Conservation (phyloP, 1,140 invertebrate species). For the Drosophila melanogaster region DNA sequence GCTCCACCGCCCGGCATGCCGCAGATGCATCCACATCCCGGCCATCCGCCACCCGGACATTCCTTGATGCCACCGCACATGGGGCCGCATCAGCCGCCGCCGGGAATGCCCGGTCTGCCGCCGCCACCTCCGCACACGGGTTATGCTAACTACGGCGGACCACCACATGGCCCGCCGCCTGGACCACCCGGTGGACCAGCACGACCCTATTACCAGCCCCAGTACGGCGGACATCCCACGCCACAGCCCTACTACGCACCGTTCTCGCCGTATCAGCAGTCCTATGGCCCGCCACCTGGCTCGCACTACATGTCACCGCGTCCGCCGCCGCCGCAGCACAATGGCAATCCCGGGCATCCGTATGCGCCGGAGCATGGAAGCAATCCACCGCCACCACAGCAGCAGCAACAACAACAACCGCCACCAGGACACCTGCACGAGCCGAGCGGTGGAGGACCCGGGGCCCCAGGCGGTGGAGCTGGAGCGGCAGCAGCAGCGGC, state of each 20-base stretch:
- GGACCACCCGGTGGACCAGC: slow-evolving; percentile 86
- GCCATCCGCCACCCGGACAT: slow-evolving; percentile 75
- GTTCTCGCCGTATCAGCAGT: slow-evolving; percentile 87
- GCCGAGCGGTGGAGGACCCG: slow-evolving; percentile 6
- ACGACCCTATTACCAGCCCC: slow-evolving; percentile 88
- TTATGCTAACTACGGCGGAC: slow-evolving; percentile 78
- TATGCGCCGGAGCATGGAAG: slow-evolving; percentile 53
- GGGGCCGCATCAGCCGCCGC: slow-evolving; percentile 80
- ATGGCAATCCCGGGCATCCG: slow-evolving; percentile 38
- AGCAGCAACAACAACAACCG: slow-evolving; percentile 30
- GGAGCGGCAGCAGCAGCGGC: neutral
- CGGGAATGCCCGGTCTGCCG: slow-evolving; percentile 85
- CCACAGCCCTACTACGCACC: slow-evolving; percentile 87
- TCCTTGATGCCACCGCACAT: slow-evolving; percentile 81
- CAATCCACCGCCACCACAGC: slow-evolving; percentile 36
- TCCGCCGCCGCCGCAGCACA: slow-evolving; percentile 73
- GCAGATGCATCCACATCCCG: slow-evolving; percentile 71
- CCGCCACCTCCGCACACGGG: slow-evolving; percentile 84
- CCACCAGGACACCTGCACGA: slow-evolving; percentile 34
- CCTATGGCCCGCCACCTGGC: slow-evolving; percentile 86
- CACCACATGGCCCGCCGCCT: slow-evolving; percentile 76
- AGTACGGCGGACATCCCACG: slow-evolving; percentile 87
- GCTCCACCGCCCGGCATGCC: slow-evolving; percentile 57
- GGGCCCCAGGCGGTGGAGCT: slow-evolving; percentile 3
- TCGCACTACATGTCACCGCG: slow-evolving; percentile 81